Evolutionary conservation across 2,797 vertebrate species (phyloP).

Genomic region (Sebastes iracundus): DNA sequence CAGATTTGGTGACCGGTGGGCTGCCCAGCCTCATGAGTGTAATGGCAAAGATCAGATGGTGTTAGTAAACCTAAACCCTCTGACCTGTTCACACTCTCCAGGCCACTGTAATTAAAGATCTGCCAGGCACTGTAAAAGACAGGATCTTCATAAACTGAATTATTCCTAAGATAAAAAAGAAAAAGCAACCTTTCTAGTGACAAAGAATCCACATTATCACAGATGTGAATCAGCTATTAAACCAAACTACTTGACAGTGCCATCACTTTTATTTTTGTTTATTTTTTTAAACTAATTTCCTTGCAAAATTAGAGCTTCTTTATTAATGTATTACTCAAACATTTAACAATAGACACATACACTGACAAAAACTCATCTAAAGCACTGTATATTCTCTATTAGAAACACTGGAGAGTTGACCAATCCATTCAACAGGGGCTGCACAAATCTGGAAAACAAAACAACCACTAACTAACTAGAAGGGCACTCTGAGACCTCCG

Average conservation of each 20-base stretch:
- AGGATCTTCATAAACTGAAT: background rate
- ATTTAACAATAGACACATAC: background rate
- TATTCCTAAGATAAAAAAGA: background rate
- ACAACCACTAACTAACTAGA: background rate
- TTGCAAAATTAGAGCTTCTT: background rate
- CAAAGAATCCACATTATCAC: too few species aligned
- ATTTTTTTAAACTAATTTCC: background rate
- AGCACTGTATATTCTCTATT: background rate
- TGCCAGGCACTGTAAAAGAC: conserved; percentile 8
- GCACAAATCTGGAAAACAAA: background rate
- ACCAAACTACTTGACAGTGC: background rate
- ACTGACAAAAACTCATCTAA: background rate
- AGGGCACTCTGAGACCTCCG: background rate
- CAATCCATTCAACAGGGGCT: background rate
- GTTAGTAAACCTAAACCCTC: conserved; percentile 47
- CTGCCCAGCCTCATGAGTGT: background rate
- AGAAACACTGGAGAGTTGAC: background rate
- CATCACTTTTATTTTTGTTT: background rate
- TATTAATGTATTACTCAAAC: background rate
- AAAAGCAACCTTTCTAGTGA: background rate
- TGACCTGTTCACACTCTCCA: conserved; percentile 59
- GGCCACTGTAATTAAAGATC: conserved; percentile 50
- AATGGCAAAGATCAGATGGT: conserved; percentile 43
- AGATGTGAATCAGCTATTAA: too few species aligned
- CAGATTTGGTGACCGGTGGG: background rate